Base-by-base conservation (phyloP, 1,140 invertebrate species). In the Drosophila lini region DNA sequence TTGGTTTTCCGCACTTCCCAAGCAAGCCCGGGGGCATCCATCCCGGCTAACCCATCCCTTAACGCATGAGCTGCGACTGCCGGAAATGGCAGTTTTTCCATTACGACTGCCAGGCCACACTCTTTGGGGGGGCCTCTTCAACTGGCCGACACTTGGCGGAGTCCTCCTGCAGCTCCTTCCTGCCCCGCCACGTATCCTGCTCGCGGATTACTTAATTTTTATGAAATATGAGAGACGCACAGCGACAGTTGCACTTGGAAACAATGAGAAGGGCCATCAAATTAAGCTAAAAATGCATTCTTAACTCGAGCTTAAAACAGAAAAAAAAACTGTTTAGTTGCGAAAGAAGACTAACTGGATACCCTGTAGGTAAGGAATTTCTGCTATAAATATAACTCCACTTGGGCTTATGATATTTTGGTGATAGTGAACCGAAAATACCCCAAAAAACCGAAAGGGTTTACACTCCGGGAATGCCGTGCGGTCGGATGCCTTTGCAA, bases 81-180 rank as follows among this genome's bases (percentile, higher is more conserved):
- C 80, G 84, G 83, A 86, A 80, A 89, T 86, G 84, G 84, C 80
- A 89, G 76, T 80, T 89, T 83, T 86, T 86, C 84, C 80, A 89
- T 86, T 86, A 88, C 76, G 65, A 53, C 59, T 63, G 74, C 79
- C 58, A 67, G 41, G 61, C 57, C 70, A 63, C 65, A 56, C 71
- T 59, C 47, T 76, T 56, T 63, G 71, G 59, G 53, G 57, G 25
- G 25, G 57, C 44, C 47, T 38, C 45, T 50, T 70, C 69, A 82
- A 79, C 69, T 82, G 32, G 50, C 74, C 68, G 42, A 78, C 65
- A 78, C 28, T 58, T 56, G 50, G 58, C 25, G 15, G 41, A 22
- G 34, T 42, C 36, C 34, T 38, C 19, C 22, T 22, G 22, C 60
- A 34, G 16, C 38, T 13, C 13, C 41, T n/a, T 25, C 5, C 25